Conservation (phyloP, 2,113 vertebrate genomes). For the Telmatochromis sp. region DNA sequence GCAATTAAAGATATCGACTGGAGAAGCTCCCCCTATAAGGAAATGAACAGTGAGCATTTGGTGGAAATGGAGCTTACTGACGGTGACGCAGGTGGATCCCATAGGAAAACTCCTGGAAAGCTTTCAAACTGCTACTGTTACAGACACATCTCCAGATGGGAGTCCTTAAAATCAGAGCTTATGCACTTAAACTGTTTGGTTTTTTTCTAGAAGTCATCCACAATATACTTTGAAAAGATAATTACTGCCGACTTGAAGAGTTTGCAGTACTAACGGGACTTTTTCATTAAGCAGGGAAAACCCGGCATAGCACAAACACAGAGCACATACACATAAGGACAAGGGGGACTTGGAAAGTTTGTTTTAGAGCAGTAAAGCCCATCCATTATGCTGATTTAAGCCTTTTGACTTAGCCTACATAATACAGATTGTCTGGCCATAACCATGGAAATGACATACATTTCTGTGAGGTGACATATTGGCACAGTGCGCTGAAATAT, state of each 20-base stretch:
- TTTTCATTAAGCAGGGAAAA: not conserved
- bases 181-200: fast-evolving
- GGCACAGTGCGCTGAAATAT: not conserved
- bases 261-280: not conserved
- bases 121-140: not conserved
- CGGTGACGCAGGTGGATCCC: constrained; percentile 10
- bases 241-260: not conserved
- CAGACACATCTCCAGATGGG: not conserved
- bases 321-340: not conserved
- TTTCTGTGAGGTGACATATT: constrained; percentile 41
- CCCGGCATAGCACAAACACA: not conserved
- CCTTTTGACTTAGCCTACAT: constrained; percentile 56
- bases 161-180: not conserved
- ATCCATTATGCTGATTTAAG: constrained; percentile 35
- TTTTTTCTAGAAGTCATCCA: not conserved
- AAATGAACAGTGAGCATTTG: constrained; percentile 12
- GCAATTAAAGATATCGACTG: constrained; percentile 65
- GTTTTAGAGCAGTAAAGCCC: constrained; percentile 13
- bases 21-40: constrained; percentile 20
- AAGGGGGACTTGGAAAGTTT: constrained; percentile 24
- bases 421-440: constrained; percentile 29
- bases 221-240: not conserved
- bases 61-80: not conserved
- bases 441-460: constrained; percentile 59
- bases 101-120: constrained; percentile 5